Base-by-base conservation (phyloP, 2,888 invertebrate genomes). In the Penaeus monodon region DNA sequence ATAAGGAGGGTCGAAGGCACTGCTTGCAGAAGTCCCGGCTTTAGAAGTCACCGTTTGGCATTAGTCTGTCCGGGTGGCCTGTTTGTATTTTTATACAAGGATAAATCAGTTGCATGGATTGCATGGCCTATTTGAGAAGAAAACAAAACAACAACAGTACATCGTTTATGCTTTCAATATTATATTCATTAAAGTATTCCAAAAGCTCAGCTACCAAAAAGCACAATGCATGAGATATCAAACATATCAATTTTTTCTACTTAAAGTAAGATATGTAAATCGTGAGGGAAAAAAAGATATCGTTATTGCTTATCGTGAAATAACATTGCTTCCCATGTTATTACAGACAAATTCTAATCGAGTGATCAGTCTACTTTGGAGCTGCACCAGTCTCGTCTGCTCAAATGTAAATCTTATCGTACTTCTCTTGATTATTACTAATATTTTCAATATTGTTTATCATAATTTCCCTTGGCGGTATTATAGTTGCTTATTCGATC, bases 51-150 rank as follows among this genome's bases (percentile, higher is more conserved):
- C 88, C 84, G 86, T 87, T 87, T 87, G 86, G 86, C 83, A 87
- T 83, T 82, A 87, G 86, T 87, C 86, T 87, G 86, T 87, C 86
- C 86, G 86, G 86, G 86, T 83, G 86, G 86, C 86, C 86, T 87
- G 79, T 87, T 87, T 83, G 86, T 87, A 87, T 87, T 82, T 78
- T 63, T 78, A 78, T 83, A 73, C 49, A 66, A 49, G 77, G 82
- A n/a, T 80, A 79, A 79, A 63, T 73, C 33, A 78, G 74, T 57
- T 64, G 74, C 85, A 85, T 68, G 81, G 68, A 57, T 68, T 81
- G 70, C 68, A 81, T 81, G 86, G 77, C 83, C 79, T 87, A n/a
- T 81, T 77, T 77, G 44, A 77, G 77, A 44, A 49, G 78, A 64
- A 63, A 81, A 44, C 57, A 2, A 57, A 57, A 17, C 57, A 57